phyloP scores from a whole-genome alignment of 2,113 vertebrate species.

The Cololabis saira region DNA sequence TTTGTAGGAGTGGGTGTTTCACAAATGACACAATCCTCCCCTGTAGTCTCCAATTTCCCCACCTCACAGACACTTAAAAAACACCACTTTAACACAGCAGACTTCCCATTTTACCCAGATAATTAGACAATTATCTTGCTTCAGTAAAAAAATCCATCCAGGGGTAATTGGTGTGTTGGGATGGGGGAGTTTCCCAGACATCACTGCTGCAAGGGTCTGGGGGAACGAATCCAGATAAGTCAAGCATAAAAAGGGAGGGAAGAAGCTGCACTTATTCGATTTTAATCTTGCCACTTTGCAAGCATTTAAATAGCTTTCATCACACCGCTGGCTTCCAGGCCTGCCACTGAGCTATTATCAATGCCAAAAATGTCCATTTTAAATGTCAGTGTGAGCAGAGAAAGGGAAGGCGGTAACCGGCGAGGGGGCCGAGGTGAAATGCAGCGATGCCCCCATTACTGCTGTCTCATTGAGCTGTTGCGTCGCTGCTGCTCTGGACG shows the following conservation, averaged over 20 bases:
- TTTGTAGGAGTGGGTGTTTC: slow-evolving; percentile 63
- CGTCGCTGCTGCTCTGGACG: slow-evolving; percentile 83
- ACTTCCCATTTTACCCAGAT: slow-evolving; percentile 94
- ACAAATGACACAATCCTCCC: slow-evolving; percentile 63
- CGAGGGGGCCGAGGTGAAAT: slow-evolving; percentile 88
- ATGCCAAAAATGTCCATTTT: slow-evolving; percentile 95
- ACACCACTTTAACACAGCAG: slow-evolving; percentile 94
- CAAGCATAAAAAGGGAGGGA: slow-evolving; percentile 72
- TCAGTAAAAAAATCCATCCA: slow-evolving; percentile 91
- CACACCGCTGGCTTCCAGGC: slow-evolving; percentile 89
- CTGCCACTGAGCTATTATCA: slow-evolving; percentile 95
- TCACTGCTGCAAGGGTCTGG: slow-evolving; percentile 86
- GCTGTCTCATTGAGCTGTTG: slow-evolving; percentile 88
- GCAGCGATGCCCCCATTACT: slow-evolving; percentile 90
- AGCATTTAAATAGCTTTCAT: slow-evolving; percentile 98
- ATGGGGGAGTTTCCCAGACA: slow-evolving; percentile 87
- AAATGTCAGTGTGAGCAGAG: slow-evolving; percentile 95
- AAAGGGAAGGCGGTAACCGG: slow-evolving; percentile 93
- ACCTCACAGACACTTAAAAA: slow-evolving; percentile 83
- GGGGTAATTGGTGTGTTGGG: slow-evolving; percentile 89
- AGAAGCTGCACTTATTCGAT: slow-evolving; percentile 94
- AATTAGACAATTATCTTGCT: slow-evolving; percentile 96
- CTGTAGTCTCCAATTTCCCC: slow-evolving; percentile 15
- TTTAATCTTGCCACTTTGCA: slow-evolving; percentile 98
- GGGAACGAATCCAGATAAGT: slow-evolving; percentile 90